Conservation (phyloP, 2,797 vertebrate genomes). For the Myotis planiceps region DNA sequence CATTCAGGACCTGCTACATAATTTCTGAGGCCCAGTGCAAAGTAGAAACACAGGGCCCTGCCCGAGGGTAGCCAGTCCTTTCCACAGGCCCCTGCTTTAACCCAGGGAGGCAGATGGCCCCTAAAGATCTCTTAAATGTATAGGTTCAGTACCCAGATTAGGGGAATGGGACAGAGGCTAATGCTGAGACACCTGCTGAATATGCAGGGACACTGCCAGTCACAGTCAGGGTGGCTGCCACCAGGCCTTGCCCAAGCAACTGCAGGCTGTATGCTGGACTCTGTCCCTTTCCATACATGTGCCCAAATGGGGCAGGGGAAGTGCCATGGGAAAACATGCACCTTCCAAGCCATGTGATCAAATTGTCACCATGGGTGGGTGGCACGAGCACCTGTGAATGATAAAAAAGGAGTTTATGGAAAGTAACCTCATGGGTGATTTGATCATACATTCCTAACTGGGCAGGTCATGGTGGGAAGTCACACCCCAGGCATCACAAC, state of each 20-base stretch:
- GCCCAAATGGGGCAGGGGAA: neutral
- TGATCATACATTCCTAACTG: neutral
- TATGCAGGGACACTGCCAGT: neutral
- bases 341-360: neutral
- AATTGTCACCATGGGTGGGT: neutral
- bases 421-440: neutral
- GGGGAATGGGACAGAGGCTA: rapidly evolving
- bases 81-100: rapidly evolving
- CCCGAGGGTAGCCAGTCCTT: neutral
- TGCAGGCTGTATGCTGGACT: neutral
- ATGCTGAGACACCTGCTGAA: neutral
- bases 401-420: neutral
- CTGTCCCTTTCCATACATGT: neutral
- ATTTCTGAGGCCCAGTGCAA: neutral
- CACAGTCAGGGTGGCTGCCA: too few relatives aligned
- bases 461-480: neutral
- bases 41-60: neutral
- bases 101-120: rapidly evolving
- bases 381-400: neutral
- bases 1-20: neutral
- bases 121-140: neutral
- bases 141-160: neutral
- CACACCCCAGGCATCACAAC: neutral
- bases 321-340: neutral
- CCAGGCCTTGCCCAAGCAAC: neutral